Evolutionary conservation across 1,140 invertebrate species (phyloP).

Genomic region (Hypsibius dujardini): DNA sequence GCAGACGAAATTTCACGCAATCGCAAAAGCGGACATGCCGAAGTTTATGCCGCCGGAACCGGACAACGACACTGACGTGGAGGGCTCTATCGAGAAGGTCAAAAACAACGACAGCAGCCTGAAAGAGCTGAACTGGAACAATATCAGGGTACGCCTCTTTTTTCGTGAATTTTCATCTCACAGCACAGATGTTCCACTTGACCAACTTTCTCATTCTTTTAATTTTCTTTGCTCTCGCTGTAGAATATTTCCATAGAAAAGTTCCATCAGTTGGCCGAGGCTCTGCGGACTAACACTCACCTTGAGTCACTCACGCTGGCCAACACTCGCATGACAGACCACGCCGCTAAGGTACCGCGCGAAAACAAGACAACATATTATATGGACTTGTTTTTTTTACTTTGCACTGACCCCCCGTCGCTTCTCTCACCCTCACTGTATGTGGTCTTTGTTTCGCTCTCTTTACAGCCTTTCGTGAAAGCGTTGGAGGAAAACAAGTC

Average conservation of each 20-base stretch:
- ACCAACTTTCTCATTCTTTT: constrained; percentile 12
- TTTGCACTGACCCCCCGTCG: constrained; percentile 1
- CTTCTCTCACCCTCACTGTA: neutral
- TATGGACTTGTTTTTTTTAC: no score
- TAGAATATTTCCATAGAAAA: constrained; percentile 93
- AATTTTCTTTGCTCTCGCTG: constrained; percentile 29
- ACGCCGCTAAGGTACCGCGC: constrained; percentile 43
- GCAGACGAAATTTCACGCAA: constrained; percentile 39
- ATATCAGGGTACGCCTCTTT: constrained; percentile 53
- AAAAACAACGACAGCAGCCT: constrained; percentile 66
- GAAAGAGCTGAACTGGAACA: constrained; percentile 83
- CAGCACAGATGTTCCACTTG: neutral
- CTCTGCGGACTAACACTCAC: constrained; percentile 69
- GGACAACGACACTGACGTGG: constrained; percentile 79
- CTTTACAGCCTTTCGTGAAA: constrained; percentile 59
- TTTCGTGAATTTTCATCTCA: neutral
- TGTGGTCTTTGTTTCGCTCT: constrained; percentile 22
- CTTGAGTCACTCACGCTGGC: constrained; percentile 76
- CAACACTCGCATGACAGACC: constrained; percentile 78
- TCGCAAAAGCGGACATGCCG: constrained; percentile 77
- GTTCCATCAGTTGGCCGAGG: constrained; percentile 70
- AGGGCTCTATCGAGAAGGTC: constrained; percentile 68
- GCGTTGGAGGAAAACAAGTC: constrained; percentile 67
- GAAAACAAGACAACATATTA: no score
- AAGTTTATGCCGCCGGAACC: constrained; percentile 72